Conservation (phyloP, 2,113 vertebrate genomes). For the Megalops atlanticus region DNA sequence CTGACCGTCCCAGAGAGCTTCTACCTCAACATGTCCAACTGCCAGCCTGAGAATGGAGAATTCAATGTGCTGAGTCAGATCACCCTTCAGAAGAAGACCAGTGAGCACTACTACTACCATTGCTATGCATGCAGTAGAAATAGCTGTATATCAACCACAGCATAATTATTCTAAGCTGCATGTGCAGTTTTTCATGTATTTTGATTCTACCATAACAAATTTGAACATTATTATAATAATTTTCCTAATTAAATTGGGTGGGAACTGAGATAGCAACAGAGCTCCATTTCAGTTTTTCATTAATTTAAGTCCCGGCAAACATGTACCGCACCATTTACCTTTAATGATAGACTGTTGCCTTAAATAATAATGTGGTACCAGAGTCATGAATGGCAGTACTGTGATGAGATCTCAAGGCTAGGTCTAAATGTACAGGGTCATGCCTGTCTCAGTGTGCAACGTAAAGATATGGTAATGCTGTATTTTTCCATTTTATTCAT, state of each 20-base stretch:
- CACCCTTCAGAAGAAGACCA: slow-evolving; percentile 56
- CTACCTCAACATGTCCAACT: slow-evolving; percentile 93
- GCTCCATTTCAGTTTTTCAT: background rate
- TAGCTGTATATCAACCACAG: background rate
- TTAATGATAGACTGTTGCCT: background rate
- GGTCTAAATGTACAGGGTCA: no score
- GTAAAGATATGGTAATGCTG: no score
- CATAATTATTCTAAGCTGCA: no score
- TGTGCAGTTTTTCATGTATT: no score
- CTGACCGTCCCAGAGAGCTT: slow-evolving; percentile 67
- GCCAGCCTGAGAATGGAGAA: slow-evolving; percentile 61
- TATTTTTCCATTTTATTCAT: no score
- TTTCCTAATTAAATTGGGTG: no score
- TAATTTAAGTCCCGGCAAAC: background rate
- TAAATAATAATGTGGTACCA: no score
- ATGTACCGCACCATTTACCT: background rate
- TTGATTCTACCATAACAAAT: no score
- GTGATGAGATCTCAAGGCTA: background rate
- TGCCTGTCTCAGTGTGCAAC: no score
- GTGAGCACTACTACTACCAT: slow-evolving; percentile 20
- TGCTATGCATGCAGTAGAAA: background rate
- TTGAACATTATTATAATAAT: no score
- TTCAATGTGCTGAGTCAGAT: slow-evolving; percentile 76
- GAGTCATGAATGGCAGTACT: background rate
- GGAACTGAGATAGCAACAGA: no score